These are phyloP conservation scores for Sweltsa coloradensis DNA, from an alignment of 1,140 invertebrate genomes.

Conservation along the genomic window DNA sequence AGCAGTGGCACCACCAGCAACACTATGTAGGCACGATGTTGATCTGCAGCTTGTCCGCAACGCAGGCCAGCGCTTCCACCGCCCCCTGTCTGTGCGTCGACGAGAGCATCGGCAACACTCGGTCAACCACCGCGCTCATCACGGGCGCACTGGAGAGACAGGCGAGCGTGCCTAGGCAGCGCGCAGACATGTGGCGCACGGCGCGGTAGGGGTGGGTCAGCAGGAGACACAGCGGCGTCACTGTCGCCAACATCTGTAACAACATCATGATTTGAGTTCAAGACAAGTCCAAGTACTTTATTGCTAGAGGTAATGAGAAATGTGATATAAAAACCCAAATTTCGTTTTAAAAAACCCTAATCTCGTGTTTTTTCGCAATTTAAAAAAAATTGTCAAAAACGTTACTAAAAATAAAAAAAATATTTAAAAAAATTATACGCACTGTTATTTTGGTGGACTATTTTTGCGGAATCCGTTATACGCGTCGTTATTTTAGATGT, in stretches of 20 bases:
- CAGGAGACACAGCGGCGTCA: conserved; percentile 45
- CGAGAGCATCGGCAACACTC: conserved; percentile 52
- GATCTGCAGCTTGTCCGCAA: conserved; percentile 71
- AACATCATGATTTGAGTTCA: no score
- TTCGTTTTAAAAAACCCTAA: no score
- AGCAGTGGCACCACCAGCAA: conserved; percentile 83
- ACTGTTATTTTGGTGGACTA: no score
- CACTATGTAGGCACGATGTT: conserved; percentile 80
- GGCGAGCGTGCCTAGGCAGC: conserved; percentile 67
- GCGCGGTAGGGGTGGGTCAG: conserved; percentile 60
- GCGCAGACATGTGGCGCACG: conserved; percentile 74
- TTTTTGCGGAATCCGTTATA: no score
- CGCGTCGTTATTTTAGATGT: no score
- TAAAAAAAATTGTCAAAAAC: no score
- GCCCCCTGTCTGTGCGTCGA: conserved; percentile 73
- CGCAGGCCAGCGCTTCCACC: conserved; percentile 70
- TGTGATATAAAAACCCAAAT: no score
- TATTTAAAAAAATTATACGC: no score
- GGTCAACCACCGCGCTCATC: conserved; percentile 56
- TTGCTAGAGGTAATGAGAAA: no score
- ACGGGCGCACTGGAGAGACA: conserved; percentile 45
- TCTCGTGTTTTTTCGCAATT: no score
- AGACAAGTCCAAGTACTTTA: no score
- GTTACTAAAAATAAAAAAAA: no score
- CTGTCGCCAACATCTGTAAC: conserved; percentile 40